phyloP scores from a whole-genome alignment of 2,797 vertebrate species.

The Dallia pectoralis region DNA sequence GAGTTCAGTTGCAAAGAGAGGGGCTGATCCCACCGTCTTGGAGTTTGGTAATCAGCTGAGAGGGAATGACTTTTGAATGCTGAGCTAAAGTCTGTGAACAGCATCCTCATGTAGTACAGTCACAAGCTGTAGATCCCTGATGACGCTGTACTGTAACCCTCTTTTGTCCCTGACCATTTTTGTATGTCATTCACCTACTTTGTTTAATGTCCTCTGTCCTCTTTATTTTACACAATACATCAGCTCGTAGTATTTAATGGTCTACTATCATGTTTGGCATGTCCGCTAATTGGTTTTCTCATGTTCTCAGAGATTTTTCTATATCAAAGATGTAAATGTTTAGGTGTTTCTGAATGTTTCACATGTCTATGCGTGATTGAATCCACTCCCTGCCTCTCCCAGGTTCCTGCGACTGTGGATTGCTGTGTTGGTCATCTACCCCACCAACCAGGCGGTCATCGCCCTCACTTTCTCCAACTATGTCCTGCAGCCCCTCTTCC shows the following conservation, averaged over 20 bases:
- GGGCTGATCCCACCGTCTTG: too few relatives aligned
- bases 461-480: constrained; percentile 87
- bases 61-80: too few relatives aligned
- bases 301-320: neutral
- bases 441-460: constrained; percentile 84
- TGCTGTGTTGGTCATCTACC: constrained; percentile 83
- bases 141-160: constrained; percentile 2
- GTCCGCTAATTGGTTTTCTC: constrained; percentile 13
- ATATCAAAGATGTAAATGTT: neutral
- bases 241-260: neutral
- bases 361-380: neutral
- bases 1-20: too few relatives aligned
- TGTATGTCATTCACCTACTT: constrained; percentile 41
- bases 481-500: constrained; percentile 80
- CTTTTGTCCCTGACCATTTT: constrained; percentile 11
- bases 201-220: constrained; percentile 15
- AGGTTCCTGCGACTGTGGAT: constrained; percentile 86
- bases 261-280: constrained; percentile 20
- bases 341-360: neutral
- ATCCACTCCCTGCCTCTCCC: neutral
- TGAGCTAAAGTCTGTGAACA: too few relatives aligned
- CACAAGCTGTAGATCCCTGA: too few relatives aligned
- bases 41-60: too few relatives aligned
- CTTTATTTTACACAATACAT: constrained; percentile 23
- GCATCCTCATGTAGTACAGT: too few relatives aligned